Conservation (phyloP, 2,888 invertebrate species). For the Andrena minutula region DNA sequence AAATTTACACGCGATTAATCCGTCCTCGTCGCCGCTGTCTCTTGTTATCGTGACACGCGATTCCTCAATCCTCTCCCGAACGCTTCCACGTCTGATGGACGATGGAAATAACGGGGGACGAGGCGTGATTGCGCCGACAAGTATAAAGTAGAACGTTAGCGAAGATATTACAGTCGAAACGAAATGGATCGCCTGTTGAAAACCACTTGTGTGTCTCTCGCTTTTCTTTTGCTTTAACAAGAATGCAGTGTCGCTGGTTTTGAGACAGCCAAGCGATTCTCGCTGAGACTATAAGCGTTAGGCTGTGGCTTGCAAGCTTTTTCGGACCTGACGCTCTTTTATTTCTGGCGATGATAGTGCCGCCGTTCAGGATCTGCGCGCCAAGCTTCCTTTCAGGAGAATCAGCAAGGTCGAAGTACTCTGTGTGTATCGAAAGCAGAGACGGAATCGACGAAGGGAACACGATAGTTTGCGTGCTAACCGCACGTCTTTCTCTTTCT, state of each 20-base stretch:
- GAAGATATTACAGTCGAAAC: not conserved
- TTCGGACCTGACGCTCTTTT: not conserved
- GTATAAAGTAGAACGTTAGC: not conserved
- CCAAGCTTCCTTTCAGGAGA: slow-evolving; percentile 9
- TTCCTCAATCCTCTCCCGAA: slow-evolving; percentile 39
- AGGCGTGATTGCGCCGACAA: slow-evolving; percentile 14
- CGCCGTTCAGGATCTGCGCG: slow-evolving; percentile 40
- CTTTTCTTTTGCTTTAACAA: not conserved
- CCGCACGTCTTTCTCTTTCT: slow-evolving; percentile 71
- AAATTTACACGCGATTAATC: slow-evolving; percentile 62
- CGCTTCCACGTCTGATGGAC: not conserved
- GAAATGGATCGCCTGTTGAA: not conserved
- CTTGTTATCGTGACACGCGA: slow-evolving; percentile 46
- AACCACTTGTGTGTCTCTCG: too few relatives aligned
- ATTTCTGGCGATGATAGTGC: not conserved
- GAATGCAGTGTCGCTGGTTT: not conserved
- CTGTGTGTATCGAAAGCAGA: slow-evolving; percentile 37
- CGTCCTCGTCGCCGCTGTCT: slow-evolving; percentile 44
- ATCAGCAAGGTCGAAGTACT: slow-evolving; percentile 12
- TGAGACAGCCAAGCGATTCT: not conserved
- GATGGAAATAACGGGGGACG: slow-evolving; percentile 28
- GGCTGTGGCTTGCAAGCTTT: not conserved
- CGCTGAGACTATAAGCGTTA: not conserved
- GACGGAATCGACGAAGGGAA: slow-evolving; percentile 22
- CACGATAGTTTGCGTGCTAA: slow-evolving; percentile 73